Evolutionary conservation across 2,797 vertebrate genomes (phyloP), one percentile per base, ranked within the genome.

Genomic region (Todus mexicanus): DNA sequence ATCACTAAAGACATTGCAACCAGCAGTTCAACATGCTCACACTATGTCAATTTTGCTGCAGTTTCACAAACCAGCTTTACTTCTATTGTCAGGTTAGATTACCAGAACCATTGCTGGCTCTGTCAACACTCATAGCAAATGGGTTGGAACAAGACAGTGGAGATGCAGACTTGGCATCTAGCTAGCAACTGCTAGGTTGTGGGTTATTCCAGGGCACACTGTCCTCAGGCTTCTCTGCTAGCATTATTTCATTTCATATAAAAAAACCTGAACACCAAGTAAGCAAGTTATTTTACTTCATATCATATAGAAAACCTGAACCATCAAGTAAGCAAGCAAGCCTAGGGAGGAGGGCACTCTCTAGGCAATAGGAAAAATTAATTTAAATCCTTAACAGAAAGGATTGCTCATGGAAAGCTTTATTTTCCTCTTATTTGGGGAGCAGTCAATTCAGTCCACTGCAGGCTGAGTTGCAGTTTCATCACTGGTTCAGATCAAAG

Each of bases 21-120:
- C 43, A 84, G 54, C 47, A 43, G 17, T 29, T 78, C 1, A 4
- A 65, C 43, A 25, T 69, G 47, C 63, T 74, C 65, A 71, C 1
- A 0, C 19, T 21, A 4, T 15, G 17, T 61, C 68, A 37, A 1
- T 47, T 70, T 54, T 57, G 26, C 40, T 0, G 0, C 35, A 8
- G 54, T 45, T 93, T 82, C 70, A 79, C 54, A 40, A 90, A 26
- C 5, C n/a, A 69, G 18, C 31, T 72, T 71, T 48, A 20, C 54
- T 84, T 83, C 51, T 59, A 0, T 59, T 72, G 33, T 71, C 61
- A 35, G 42, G 35, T 53, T 61, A 69, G 38, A 56, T 29, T n/a
- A 78, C 43, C 27, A 35, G 68, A 81, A 37, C 43, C 37, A 4
- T 18, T 80, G 40, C 69, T 60, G 53, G 33, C 33, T 56, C 40